phyloP scores from a whole-genome alignment of 2,113 vertebrate species.

The Lasiurus borealis region DNA sequence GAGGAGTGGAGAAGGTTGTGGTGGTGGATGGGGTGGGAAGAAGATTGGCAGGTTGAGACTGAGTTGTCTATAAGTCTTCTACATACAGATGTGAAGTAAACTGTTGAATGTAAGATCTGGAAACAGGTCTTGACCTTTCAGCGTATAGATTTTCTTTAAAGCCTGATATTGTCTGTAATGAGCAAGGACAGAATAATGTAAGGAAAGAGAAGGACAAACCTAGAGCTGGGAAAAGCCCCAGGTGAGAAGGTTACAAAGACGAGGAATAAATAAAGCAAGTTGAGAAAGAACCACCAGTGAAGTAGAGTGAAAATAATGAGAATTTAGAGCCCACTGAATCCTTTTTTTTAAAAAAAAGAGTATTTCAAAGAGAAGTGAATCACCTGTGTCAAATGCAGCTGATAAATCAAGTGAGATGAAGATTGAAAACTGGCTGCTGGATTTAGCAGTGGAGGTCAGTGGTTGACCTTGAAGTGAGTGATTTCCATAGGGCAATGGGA shows the following conservation, averaged over 20 bases:
- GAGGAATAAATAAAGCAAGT: not conserved
- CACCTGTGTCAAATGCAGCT: not conserved
- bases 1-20: not conserved
- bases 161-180: not conserved
- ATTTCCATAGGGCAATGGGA: not conserved
- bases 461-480: not conserved
- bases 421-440: not conserved
- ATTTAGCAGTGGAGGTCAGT: not conserved
- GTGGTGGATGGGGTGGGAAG: not conserved
- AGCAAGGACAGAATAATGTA: not conserved
- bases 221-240: rapidly evolving
- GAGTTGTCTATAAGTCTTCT: not conserved
- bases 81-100: not conserved
- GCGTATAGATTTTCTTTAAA: not conserved
- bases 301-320: not conserved
- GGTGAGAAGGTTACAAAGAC: not conserved
- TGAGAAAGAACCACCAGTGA: not conserved
- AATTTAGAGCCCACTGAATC: not conserved
- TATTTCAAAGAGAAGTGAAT: not conserved
- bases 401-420: not conserved
- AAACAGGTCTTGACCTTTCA: not conserved
- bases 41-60: not conserved
- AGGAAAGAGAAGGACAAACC: not conserved
- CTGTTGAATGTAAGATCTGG: not conserved
- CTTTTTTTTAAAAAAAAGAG: not conserved